Evolutionary conservation across 2,113 vertebrate genomes (phyloP), one percentile per base, ranked within the genome.

Genomic region (Corynorhinus townsendii): DNA sequence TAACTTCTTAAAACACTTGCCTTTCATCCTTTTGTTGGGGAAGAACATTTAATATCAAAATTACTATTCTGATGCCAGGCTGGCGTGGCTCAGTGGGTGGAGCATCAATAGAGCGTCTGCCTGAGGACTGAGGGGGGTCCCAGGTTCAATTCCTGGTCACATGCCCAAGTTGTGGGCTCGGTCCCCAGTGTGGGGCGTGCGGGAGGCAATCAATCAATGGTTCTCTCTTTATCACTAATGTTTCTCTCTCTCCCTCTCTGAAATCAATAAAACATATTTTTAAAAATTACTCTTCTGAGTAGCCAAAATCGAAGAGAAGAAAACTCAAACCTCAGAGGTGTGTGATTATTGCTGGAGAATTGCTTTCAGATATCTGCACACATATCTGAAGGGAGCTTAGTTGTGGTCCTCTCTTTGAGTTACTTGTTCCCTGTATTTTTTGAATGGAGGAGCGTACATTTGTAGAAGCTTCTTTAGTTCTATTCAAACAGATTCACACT

Each of bases 381-480:
- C 75, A 81, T 19, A 24, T 89, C 86, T 96, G 68, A 93, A 59
- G 59, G n/a, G 86, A 62, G 5, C 79, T 96, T 75, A 85, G n/a
- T 40, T 81, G 96, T 75, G 92, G 24, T 91, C 45, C 83, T 54
- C 22, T 96, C 66, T 94, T 24, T 45, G 85, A 90, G 85, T 20
- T 52, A 17, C 33, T 56, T 82, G 56, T 43, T 92, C 76, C 76
- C 90, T 87, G 81, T 87, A 96, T 97, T 89, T 97, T 97, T 93
- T 82, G 47, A 76, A 73, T 72, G 11, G 62, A 88, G 47, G 52
- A 69, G 11, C 12, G 24, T 73, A n/a, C 2, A 17, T 91, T 93
- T 28, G 26, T 69, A 66, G 52, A 89, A 12, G 33, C 49, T 88
- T 94, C 71, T 94, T 20, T 87, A 38, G 43, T 94, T 94, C 3